These are phyloP conservation scores for Melanchra persicariae DNA, from an alignment of 2,888 invertebrate species.

Conservation along the genomic window DNA sequence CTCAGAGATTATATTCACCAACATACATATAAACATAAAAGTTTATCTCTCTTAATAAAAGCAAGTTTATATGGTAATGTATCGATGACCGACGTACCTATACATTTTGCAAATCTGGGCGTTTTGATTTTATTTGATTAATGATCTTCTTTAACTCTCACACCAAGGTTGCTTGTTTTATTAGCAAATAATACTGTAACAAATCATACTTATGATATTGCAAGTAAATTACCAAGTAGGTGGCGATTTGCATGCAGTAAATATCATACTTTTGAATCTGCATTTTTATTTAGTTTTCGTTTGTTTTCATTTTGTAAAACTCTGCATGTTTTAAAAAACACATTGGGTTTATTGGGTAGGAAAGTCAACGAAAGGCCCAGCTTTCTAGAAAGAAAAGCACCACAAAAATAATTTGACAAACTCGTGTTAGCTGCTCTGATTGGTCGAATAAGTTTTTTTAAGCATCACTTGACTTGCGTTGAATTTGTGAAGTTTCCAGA, in stretches of 20 bases:
- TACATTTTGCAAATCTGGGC: conserved; percentile 34
- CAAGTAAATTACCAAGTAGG: conserved; percentile 9
- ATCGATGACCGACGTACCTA: neutral
- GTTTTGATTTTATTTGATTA: conserved; percentile 40
- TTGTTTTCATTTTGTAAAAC: too few relatives aligned
- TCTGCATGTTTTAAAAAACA: too few relatives aligned
- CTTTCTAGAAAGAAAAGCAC: too few relatives aligned
- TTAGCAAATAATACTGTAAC: conserved; percentile 23
- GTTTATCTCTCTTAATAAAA: neutral
- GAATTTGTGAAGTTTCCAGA: too few relatives aligned
- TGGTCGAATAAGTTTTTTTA: too few relatives aligned
- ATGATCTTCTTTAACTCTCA: conserved; percentile 3
- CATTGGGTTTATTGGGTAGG: too few relatives aligned
- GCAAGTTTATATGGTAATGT: neutral
- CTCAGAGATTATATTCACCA: too few relatives aligned
- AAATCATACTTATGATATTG: conserved; percentile 17
- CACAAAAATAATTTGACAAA: too few relatives aligned
- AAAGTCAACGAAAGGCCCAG: too few relatives aligned
- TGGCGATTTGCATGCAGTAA: conserved; percentile 29
- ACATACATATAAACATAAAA: neutral
- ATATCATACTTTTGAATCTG: neutral
- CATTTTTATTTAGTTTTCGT: neutral
- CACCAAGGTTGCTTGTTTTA: conserved; percentile 25
- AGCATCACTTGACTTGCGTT: too few relatives aligned
- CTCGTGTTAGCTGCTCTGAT: too few relatives aligned